Evolutionary conservation across 2,113 vertebrate genomes (phyloP), one percentile per base, ranked within the genome.

Genomic region (Misgurnus mizolepis): DNA sequence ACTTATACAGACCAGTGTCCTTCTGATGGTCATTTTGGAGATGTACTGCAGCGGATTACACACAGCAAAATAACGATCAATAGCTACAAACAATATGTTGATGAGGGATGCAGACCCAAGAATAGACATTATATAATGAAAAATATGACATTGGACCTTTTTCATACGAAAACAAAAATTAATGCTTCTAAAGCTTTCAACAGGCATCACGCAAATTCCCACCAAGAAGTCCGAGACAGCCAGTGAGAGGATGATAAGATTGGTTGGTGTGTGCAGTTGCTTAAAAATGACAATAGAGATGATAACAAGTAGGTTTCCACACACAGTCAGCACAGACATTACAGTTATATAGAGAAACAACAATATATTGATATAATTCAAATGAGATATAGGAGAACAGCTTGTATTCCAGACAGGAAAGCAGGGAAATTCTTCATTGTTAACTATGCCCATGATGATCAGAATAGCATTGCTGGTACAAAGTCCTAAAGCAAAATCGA

Each of bases 151-250:
- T 40, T 83, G 67, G 0, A 22, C 18, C 15, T 39, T 34, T 7
- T 64, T 60, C 41, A 83, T 45, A 18, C 71, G 64, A 77, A 67
- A 83, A 67, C 78, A 81, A 4, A 67, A 49, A 62, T 81, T 79
- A 18, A 83, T 40, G 7, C 82, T 66, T 10, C 60, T 27, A 10
- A 71, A 6, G 64, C 75, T 76, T n/a, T 65, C 93, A 18, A 89
- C 94, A 8, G 95, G 93, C 94, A 95, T 94, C 69, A 94, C 67
- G 22, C 93, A 65, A 1, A 49, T 53, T 67, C 86, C 86, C 6
- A 87, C 58, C 17, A 83, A 41, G 12, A 86, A 76, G 41, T 84
- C 84, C 2, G 85, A 80, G 9, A 83, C 7, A 12, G 85, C 87
- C 74, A 88, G 41, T 12, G 87, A 85, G 56, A 87, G 80, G 5